Conservation (phyloP, 2,797 vertebrate species). For the Sebastes vulpes region DNA sequence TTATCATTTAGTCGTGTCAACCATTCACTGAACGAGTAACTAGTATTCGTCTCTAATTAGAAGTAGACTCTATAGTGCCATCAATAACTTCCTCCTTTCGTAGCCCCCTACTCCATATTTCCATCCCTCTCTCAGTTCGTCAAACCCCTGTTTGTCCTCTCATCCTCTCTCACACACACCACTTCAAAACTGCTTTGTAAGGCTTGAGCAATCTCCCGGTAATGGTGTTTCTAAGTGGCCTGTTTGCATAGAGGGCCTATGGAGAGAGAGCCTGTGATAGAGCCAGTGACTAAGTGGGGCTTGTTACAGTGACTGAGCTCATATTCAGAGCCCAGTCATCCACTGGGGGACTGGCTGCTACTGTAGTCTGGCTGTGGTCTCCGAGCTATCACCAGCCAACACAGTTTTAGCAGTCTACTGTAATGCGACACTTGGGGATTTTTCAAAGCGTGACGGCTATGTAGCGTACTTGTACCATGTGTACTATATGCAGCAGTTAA, state of each 20-base stretch:
- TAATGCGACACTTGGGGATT: constrained; percentile 70
- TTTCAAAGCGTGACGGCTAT: constrained; percentile 61
- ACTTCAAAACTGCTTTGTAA: constrained; percentile 68
- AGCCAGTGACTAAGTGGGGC: constrained; percentile 73
- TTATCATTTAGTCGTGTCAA: neutral
- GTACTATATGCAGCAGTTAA: constrained; percentile 41
- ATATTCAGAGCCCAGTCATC: constrained; percentile 76
- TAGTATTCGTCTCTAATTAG: constrained; percentile 14
- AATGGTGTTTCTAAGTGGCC: constrained; percentile 78
- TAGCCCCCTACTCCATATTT: constrained; percentile 14
- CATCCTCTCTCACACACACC: constrained; percentile 49
- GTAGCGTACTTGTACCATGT: constrained; percentile 49
- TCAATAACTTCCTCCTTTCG: constrained; percentile 11
- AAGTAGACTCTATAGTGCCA: neutral
- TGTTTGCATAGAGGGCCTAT: constrained; percentile 72
- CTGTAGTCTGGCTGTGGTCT: constrained; percentile 76
- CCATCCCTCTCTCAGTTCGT: constrained; percentile 30
- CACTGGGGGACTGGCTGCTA: constrained; percentile 75
- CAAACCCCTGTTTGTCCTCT: constrained; percentile 59
- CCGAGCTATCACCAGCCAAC: constrained; percentile 71
- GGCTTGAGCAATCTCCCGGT: constrained; percentile 58
- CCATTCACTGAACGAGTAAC: neutral
- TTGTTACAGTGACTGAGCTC: constrained; percentile 78
- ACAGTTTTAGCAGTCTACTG: constrained; percentile 68
- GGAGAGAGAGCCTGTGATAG: constrained; percentile 50